Evolutionary conservation across 2,113 vertebrate species (phyloP).

Genomic region (Silurus meridionalis): DNA sequence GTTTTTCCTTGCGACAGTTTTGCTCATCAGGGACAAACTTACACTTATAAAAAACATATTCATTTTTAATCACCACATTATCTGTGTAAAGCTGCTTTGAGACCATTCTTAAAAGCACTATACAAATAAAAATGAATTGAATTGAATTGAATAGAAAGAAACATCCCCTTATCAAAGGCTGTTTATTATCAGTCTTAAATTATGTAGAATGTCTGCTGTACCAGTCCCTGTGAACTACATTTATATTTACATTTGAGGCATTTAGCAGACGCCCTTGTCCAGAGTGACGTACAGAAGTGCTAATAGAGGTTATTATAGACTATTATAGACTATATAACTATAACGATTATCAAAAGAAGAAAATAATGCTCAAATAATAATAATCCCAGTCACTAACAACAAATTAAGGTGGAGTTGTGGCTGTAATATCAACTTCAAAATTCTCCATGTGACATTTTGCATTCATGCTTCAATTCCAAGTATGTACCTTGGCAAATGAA

Average conservation of each 20-base stretch:
- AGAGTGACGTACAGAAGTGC: too few species aligned
- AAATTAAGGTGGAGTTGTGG: not conserved
- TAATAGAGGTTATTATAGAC: not conserved
- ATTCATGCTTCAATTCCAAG: not conserved
- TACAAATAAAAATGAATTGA: too few species aligned
- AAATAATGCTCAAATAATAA: not conserved
- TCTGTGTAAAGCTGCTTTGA: too few species aligned
- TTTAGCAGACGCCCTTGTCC: too few species aligned
- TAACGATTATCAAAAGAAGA: not conserved
- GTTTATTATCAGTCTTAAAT: not conserved
- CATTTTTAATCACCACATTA: too few species aligned
- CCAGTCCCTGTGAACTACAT: not conserved
- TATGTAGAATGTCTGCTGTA: not conserved
- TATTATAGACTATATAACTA: not conserved
- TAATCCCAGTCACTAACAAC: not conserved
- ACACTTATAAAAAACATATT: too few species aligned
- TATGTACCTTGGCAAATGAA: not conserved
- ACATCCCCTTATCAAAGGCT: not conserved
- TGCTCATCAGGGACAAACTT: too few species aligned
- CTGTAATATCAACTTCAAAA: not conserved
- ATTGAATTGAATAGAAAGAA: too few species aligned
- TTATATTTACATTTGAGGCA: too few species aligned
- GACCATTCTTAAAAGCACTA: too few species aligned
- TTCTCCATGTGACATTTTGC: not conserved
- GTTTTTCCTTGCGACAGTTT: too few species aligned